phyloP scores from a whole-genome alignment of 2,888 invertebrate genomes.

The Lissocephala sabroskyi region DNA sequence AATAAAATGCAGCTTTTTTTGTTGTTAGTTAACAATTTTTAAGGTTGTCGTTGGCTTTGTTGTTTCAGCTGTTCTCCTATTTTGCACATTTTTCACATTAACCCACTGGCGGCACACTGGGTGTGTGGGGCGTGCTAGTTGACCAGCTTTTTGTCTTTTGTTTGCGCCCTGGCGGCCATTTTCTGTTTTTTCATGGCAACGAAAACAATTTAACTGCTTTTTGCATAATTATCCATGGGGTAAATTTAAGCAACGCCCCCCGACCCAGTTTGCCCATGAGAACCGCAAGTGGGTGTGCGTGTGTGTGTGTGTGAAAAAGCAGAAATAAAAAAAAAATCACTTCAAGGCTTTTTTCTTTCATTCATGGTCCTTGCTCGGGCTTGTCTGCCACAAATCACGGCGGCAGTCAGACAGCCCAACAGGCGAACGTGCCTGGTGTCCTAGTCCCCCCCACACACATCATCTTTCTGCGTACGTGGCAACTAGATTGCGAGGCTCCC shows the following conservation, averaged over 20 bases:
- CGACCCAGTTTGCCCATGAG: constrained; percentile 8
- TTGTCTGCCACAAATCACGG: not conserved
- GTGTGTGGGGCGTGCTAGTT: constrained; percentile 2
- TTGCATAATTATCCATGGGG: constrained; percentile 53
- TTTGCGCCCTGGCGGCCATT: constrained; percentile 29
- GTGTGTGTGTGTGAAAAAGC: not conserved
- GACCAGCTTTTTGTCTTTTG: constrained; percentile 27
- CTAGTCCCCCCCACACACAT: not conserved
- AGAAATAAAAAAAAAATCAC: not conserved
- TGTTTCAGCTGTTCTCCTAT: too few species aligned
- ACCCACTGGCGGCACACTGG: not conserved
- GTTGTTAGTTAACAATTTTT: too few species aligned
- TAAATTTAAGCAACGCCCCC: constrained; percentile 7
- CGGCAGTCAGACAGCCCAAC: too few species aligned
- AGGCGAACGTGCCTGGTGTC: too few species aligned
- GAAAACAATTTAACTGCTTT: constrained; percentile 41
- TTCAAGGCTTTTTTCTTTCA: constrained; percentile 9
- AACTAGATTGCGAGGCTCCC: too few species aligned
- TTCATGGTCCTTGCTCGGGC: constrained; percentile 7
- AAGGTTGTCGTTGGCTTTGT: too few species aligned
- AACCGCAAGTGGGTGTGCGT: not conserved
- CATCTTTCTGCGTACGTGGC: too few species aligned
- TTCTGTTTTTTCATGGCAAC: constrained; percentile 29
- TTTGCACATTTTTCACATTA: too few species aligned
- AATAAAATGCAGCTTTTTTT: too few species aligned